Evolutionary conservation across 2,113 vertebrate genomes (phyloP).

Genomic region (Genyomyrus donnyi): DNA sequence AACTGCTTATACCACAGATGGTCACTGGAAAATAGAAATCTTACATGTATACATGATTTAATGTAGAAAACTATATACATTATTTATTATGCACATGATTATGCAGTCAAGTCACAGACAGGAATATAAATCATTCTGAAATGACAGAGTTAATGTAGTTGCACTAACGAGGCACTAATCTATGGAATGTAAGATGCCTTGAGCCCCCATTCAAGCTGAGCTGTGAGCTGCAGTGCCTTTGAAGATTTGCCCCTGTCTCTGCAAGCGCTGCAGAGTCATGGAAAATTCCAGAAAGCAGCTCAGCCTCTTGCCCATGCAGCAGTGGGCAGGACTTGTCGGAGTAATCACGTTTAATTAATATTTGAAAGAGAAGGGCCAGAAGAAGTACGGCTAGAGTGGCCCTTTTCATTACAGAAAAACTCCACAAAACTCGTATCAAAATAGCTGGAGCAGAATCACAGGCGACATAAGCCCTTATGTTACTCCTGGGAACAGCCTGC

Average conservation of each 20-base stretch:
- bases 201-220: background rate
- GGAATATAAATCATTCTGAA: background rate
- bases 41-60: background rate
- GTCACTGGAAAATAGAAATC: background rate
- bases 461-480: background rate
- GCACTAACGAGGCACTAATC: background rate
- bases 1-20: background rate
- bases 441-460: background rate
- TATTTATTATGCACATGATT: background rate
- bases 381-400: background rate
- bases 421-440: background rate
- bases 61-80: background rate
- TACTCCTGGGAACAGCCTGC: background rate
- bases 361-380: background rate
- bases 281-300: constrained; percentile 7
- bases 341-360: constrained; percentile 12
- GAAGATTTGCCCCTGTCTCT: background rate
- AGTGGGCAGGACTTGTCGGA: background rate
- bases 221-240: background rate
- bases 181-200: background rate
- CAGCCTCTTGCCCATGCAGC: background rate
- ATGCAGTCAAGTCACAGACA: background rate
- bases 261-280: background rate
- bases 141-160: background rate
- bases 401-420: background rate